A percentile compares a stretch with the other conserved stretches of the same genome.
These are phyloP conservation scores for Zygaena filipendulae DNA, from an alignment of 2,888 invertebrate species.

Conservation along the genomic window DNA sequence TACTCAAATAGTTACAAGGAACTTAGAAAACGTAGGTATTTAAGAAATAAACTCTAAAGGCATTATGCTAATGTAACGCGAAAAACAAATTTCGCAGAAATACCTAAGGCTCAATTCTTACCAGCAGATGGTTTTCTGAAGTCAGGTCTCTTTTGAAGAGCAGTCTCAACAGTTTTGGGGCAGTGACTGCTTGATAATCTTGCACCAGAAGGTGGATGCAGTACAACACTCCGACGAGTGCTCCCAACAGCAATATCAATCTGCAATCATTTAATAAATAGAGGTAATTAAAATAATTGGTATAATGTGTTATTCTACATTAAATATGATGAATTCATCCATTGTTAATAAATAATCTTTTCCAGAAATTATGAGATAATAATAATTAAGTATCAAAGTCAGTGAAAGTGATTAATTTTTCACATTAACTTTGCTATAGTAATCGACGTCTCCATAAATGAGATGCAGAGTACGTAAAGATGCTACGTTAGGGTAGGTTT, in stretches of 20 bases:
- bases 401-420: no score
- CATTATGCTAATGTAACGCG: no score
- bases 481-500: no score
- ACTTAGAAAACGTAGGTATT: no score
- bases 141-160: constrained; percentile 44
- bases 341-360: constrained; percentile 3
- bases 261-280: constrained; percentile 33
- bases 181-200: constrained; percentile 49
- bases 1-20: no score
- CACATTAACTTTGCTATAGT: no score
- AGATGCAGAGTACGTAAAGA: no score
- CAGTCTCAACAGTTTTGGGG: constrained; percentile 32
- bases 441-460: no score
- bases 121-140: constrained; percentile 22
- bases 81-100: constrained; percentile 1
- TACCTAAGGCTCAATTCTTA: neutral
- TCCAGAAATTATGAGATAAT: constrained; percentile 1
- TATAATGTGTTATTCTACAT: no score
- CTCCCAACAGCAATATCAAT: constrained; percentile 39
- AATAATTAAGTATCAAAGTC: no score
- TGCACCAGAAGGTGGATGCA: constrained; percentile 46
- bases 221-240: constrained; percentile 47
- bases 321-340: constrained; percentile 1
- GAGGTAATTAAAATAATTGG: neutral
- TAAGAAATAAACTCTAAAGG: no score